A percentile compares a stretch with the other conserved stretches of the same genome.
Evolutionary conservation across 2,888 invertebrate species (phyloP).

Genomic region (Clistopyga incitator): DNA sequence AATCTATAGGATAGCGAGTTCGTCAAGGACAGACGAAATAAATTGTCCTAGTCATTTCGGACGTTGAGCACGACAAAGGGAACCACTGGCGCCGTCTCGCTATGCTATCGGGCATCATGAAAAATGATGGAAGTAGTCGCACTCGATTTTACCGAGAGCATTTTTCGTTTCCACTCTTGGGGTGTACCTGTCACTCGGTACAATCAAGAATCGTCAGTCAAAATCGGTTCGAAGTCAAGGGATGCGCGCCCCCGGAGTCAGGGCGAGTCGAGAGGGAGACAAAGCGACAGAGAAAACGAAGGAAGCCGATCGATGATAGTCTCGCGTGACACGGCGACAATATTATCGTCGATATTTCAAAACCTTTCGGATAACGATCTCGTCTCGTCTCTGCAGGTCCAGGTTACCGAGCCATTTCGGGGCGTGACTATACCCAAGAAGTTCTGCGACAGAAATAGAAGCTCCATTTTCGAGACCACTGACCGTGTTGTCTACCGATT

Average conservation of each 20-base stretch:
- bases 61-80: slow-evolving; percentile 50
- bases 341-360: slow-evolving; percentile 72
- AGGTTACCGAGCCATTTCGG: slow-evolving; percentile 48
- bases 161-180: slow-evolving; percentile 5
- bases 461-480: slow-evolving; percentile 49
- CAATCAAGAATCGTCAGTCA: slow-evolving; percentile 56
- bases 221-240: slow-evolving; percentile 54
- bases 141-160: slow-evolving; percentile 51
- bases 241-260: slow-evolving; percentile 37
- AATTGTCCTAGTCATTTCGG: slow-evolving; percentile 58
- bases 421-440: slow-evolving; percentile 41
- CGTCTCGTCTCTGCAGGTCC: slow-evolving; percentile 8
- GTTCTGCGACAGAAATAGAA: slow-evolving; percentile 54
- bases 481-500: not conserved
- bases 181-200: slow-evolving; percentile 45
- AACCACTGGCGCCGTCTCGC: slow-evolving; percentile 36
- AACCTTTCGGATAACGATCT: slow-evolving; percentile 69
- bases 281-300: not conserved
- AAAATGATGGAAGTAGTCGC: slow-evolving; percentile 58
- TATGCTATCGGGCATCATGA: slow-evolving; percentile 48
- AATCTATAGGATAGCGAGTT: slow-evolving; percentile 14
- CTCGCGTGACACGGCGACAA: slow-evolving; percentile 71
- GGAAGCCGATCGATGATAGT: slow-evolving; percentile 46
- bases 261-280: slow-evolving; percentile 7
- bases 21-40: slow-evolving; percentile 54